Evolutionary conservation across 2,797 vertebrate genomes (phyloP).

Genomic region (Tamandua tetradactyla): DNA sequence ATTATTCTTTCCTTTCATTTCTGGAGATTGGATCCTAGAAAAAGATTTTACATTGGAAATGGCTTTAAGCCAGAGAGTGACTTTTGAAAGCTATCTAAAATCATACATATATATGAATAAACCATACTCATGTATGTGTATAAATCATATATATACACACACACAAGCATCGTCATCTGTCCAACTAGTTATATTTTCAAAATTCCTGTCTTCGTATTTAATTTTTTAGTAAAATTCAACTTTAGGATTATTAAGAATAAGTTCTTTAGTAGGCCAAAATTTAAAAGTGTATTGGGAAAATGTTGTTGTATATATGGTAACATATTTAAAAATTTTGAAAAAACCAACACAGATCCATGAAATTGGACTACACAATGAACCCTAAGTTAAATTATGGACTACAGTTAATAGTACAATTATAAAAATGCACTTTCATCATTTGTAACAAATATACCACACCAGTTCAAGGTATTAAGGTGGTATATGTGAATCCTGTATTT

Average conservation of each 20-base stretch:
- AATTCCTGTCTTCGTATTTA: background rate
- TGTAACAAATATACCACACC: too few relatives aligned
- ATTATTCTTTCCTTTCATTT: conserved; percentile 18
- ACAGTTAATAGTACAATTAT: too few relatives aligned
- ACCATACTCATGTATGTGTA: background rate
- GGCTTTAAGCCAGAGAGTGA: conserved; percentile 5
- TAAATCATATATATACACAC: background rate
- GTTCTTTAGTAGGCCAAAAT: background rate
- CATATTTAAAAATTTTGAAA: too few relatives aligned
- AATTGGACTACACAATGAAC: too few relatives aligned
- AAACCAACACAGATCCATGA: too few relatives aligned
- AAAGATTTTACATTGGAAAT: conserved; percentile 47
- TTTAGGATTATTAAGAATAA: background rate
- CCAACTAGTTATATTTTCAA: background rate
- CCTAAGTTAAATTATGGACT: too few relatives aligned
- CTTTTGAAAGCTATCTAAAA: conserved; percentile 34
- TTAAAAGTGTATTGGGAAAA: background rate
- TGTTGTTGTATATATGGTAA: too few relatives aligned
- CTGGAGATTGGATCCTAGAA: conserved; percentile 9
- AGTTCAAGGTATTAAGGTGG: too few relatives aligned
- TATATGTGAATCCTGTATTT: too few relatives aligned
- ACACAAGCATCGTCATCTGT: background rate
- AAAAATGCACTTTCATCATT: too few relatives aligned
- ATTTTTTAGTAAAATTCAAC: conserved; percentile 21
- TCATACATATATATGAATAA: background rate